Evolutionary conservation across 2,888 invertebrate genomes (phyloP).

Genomic region (Cheilosia vulpina): DNA sequence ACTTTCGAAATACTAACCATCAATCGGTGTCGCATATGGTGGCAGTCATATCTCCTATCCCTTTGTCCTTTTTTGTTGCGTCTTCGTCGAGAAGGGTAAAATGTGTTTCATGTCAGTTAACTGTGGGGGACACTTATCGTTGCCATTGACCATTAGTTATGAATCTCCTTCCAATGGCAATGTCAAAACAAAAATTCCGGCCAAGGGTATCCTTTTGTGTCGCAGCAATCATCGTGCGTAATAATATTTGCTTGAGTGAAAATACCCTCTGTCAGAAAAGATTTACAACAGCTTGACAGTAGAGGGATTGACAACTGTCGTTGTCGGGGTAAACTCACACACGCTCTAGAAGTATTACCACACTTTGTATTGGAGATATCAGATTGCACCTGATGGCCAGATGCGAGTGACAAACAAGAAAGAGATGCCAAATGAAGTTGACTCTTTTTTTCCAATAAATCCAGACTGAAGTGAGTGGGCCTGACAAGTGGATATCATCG

Average conservation of each 20-base stretch:
- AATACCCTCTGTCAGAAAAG: conserved; percentile 36
- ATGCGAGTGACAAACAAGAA: conserved; percentile 49
- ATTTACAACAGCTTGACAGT: conserved; percentile 30
- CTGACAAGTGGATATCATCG: conserved; percentile 53
- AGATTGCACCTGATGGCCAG: conserved; percentile 58
- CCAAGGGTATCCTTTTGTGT: conserved; percentile 14
- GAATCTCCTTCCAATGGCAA: conserved; percentile 50
- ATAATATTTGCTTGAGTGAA: conserved; percentile 15
- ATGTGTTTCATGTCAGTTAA: conserved; percentile 46
- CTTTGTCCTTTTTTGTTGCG: background rate
- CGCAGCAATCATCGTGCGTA: background rate
- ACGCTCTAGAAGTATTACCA: background rate
- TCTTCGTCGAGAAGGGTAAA: conserved; percentile 16
- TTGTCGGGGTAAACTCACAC: conserved; percentile 3
- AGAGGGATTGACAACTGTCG: conserved; percentile 57
- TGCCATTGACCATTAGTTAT: conserved; percentile 60
- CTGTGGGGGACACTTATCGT: conserved; percentile 44
- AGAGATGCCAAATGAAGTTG: conserved; percentile 20
- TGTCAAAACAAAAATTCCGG: conserved; percentile 29
- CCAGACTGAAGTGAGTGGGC: conserved; percentile 33
- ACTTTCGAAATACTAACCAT: conserved; percentile 19
- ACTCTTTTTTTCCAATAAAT: conserved; percentile 50
- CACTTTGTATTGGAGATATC: conserved; percentile 29
- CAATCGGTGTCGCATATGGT: conserved; percentile 44
- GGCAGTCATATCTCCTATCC: conserved; percentile 21